Conservation (phyloP, 2,797 vertebrate species). For the Syndactyla subalaris region DNA sequence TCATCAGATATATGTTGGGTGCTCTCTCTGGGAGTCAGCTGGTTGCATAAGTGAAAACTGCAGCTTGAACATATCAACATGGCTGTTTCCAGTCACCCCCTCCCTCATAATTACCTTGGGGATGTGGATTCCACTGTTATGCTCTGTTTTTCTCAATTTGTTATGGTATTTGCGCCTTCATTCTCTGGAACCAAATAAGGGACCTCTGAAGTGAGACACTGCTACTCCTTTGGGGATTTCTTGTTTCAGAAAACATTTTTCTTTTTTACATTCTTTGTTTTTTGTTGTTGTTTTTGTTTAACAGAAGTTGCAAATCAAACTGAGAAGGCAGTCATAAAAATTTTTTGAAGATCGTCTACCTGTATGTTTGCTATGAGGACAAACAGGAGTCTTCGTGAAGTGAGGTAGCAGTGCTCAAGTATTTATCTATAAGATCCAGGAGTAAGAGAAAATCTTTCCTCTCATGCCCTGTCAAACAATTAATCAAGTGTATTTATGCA, state of each 20-base stretch:
- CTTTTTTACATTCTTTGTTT: background rate
- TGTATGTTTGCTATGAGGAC: background rate
- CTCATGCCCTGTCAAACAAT: background rate
- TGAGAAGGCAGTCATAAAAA: background rate
- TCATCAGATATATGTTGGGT: background rate
- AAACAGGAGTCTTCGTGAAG: background rate
- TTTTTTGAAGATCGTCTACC: background rate
- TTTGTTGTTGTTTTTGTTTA: background rate
- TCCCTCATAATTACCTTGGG: background rate
- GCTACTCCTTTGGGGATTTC: background rate
- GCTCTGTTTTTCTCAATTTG: background rate
- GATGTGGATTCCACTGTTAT: background rate
- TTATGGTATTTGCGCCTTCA: background rate
- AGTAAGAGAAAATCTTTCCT: background rate
- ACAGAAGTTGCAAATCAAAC: background rate
- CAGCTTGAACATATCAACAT: background rate
- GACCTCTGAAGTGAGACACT: background rate
- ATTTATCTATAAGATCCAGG: background rate
- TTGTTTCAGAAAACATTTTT: background rate
- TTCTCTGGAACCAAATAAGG: background rate
- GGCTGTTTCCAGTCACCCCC: background rate
- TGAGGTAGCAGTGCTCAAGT: background rate
- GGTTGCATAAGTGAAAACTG: background rate
- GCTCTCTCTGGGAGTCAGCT: background rate
- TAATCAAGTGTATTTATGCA: background rate